Evolutionary conservation across 92 coral and sea anemone genomes (phyloP), one percentile per base, ranked within the genome.

Genomic region (Micromussa lordhowensis): DNA sequence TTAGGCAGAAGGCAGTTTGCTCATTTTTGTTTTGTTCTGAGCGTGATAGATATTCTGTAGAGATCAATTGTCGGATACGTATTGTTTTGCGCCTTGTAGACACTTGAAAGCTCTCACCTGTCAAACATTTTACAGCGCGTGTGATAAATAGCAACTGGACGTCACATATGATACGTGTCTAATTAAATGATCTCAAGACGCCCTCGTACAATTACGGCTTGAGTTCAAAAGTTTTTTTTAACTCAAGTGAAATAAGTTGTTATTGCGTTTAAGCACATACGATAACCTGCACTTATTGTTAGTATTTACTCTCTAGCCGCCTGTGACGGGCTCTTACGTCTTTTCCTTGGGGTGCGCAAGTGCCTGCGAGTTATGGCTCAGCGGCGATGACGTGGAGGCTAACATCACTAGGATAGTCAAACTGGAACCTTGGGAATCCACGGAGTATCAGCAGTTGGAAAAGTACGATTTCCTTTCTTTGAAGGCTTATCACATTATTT

Each of bases 311-410:
- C 70, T 83, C 28, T 35, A 83, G 87, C 66, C 87, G 17, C 59
- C 87, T 49, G 32, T 34, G 17, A 83, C 68, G 13, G 87, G 87
- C 30, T 70, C 66, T 72, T 73, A 68, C 63, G 49, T 69, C 31
- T 83, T 83, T 32, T 69, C 66, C 22, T 69, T 83, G 44, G 21
- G 79, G 19, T 83, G 87, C 31, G 64, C 64, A 17, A 83, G 79
- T n/a, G 55, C 87, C 29, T 83, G 87, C 53, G 91, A 91, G 15
- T 86, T 91, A 70, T 89, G 93, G 77, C 79, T 91, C 69, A 91
- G 90, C 66, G 88, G 78, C 18, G 91, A 86, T 76, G 81, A 86
- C 57, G 11, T 68, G 75, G 77, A 86, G 36, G 84, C 80, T 17
- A 80, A 86, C 86, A 63, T 91, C 83, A 69, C 79, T 3, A 53